Evolutionary conservation across 2,888 invertebrate species (phyloP), one percentile per base, ranked within the genome.

Genomic region (Ypsolopha sequella): DNA sequence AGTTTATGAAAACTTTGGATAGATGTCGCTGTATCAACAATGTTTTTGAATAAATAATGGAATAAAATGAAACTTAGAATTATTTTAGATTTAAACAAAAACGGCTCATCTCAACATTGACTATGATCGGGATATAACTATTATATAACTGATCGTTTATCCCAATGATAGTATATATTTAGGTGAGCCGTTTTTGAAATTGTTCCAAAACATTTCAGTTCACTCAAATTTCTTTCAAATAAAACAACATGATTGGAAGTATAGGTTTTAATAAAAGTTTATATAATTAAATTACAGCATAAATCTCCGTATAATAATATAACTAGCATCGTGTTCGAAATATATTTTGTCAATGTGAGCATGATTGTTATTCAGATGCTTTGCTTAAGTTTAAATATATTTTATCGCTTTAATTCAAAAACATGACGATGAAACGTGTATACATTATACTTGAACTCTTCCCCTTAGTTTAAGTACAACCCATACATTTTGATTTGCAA

Each of bases 231-330:
- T 24, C 24, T 24, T 54, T 52, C 46, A 56, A 82, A 77, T 76
- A 59, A 80, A 82, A 85, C 73, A 66, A 57, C 60, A 58, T 53
- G 64, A 51, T 64, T 76, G 78, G 85, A 87, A 87, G 86, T 87
- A 87, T 85, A 84, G 80, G 81, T 84, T 86, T 77, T 87, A 87
- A 80, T 87, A 86, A 87, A 87, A 82, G 73, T 81, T 81, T 65
- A 79, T 55, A 80, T 80, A 80, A 72, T 80, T 81, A 82, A 81
- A 80, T 81, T 76, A 85, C 74, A 81, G 85, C 82, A 75, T 76
- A 72, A 72, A 77, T 74, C 74, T 76, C 68, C 76, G 73, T 82
- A 79, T 75, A n/a, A n/a, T n/a, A n/a, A n/a, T n/a, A 78, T 77
- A 73, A 66, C 81, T 82, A 85, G 84, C 84, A 73, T 66, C 76